Base-by-base conservation (phyloP, 2,888 invertebrate species). In the Acanthopleura granulata region DNA sequence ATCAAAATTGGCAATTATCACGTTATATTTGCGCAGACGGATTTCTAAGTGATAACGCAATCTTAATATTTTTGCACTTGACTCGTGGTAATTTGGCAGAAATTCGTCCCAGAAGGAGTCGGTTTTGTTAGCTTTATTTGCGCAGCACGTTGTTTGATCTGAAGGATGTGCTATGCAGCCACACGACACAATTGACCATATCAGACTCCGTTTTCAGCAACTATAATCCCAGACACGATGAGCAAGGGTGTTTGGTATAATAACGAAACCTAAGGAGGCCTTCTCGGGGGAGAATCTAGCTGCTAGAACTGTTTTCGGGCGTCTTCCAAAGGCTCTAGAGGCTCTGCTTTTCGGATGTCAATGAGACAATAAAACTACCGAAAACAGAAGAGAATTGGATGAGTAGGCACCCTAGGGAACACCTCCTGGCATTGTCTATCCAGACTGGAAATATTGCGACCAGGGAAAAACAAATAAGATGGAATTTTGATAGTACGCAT, bases 41-140 rank as follows among this genome's bases (percentile, higher is more conserved):
- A 40, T 40, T 40, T 40, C 40, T 40, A 40, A 40, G n/a, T 57
- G 22, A 57, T 57, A 57, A 57, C 57, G 57, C 57, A 57, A 57
- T 57, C 57, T 57, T 57, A 57, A 57, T 57, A 57, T 57, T 57
- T 57, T 57, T 18, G n/a, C 57, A 57, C 57, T 57, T 57, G 57
- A 57, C 57, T 57, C 57, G 18, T 57, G 1, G 18, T 57, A 57
- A 57, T 57, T 57, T 18, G 57, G n/a, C 57, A 22, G 57, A 18
- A 57, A 57, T 57, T 57, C 57, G n/a, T 57, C 22, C 57, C 22
- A 18, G 18, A 22, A 57, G 18, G 22, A n/a, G 57, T 22, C n/a
- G 57, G 57, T 57, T 57, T 57, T 57, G 57, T 57, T 57, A n/a
- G 18, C 57, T 9, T 18, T 57, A 22, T 57, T 57, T 57, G 57